Percentiles rank a stretch among this genome's conserved stretches.
These are phyloP conservation scores for Tigriopus californicus DNA, from an alignment of 2,888 invertebrate genomes.

Conservation along the genomic window DNA sequence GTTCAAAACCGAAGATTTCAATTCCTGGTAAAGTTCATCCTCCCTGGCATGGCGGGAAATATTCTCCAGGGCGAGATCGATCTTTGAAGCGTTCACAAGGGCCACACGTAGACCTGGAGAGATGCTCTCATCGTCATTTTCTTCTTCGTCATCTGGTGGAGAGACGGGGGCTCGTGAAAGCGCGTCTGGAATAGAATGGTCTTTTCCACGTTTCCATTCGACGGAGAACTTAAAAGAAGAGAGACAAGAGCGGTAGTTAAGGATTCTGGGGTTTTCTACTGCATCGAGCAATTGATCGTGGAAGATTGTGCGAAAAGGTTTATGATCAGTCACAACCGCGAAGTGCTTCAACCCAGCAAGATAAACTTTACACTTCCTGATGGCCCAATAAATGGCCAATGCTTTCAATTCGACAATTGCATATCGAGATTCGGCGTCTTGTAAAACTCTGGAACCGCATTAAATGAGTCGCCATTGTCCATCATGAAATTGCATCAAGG, in stretches of 20 bases:
- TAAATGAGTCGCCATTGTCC: slow-evolving; percentile 16
- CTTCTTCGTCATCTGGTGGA: no score
- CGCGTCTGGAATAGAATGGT: no score
- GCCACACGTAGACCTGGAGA: no score
- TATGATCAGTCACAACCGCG: background rate
- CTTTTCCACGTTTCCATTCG: no score
- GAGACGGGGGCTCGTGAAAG: no score
- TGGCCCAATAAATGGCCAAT: background rate
- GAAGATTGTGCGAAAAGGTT: background rate
- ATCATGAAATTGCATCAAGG: background rate
- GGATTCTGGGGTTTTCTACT: background rate
- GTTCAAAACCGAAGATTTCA: no score
- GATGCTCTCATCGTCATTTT: no score
- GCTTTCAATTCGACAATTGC: background rate
- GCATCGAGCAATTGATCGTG: background rate
- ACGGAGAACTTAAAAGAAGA: no score
- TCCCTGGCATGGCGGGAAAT: no score
- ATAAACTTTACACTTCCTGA: background rate
- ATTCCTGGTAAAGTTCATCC: no score
- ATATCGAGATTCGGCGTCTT: background rate
- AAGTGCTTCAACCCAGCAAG: background rate
- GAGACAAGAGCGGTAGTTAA: background rate
- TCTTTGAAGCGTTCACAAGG: no score
- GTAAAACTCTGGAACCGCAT: slow-evolving; percentile 1
- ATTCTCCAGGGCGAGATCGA: no score